phyloP scores from a whole-genome alignment of 2,888 invertebrate species.

The Diarsia mendica region DNA sequence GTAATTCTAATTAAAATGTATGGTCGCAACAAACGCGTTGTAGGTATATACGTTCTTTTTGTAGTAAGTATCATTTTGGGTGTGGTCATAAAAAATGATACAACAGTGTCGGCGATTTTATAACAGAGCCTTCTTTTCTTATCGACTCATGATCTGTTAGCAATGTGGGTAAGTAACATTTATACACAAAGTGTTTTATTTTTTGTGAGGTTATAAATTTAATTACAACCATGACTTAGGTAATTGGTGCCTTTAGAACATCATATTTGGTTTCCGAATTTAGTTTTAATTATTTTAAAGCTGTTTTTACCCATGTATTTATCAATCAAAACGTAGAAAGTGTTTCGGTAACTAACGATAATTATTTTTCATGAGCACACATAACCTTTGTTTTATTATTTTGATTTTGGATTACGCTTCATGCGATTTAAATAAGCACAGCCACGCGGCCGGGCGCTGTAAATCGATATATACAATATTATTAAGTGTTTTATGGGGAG shows the following conservation, averaged over 20 bases:
- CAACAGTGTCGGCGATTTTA: constrained; percentile 73
- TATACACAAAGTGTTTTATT: constrained; percentile 62
- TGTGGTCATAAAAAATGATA: constrained; percentile 65
- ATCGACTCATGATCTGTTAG: constrained; percentile 73
- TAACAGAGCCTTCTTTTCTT: constrained; percentile 68
- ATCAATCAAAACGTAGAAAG: neutral
- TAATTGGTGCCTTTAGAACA: constrained; percentile 44
- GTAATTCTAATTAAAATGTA: constrained; percentile 49
- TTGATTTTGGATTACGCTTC: constrained; percentile 38
- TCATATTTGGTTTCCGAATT: constrained; percentile 35
- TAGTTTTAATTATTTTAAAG: constrained; percentile 4
- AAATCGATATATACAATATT: constrained; percentile 74
- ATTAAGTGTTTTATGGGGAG: constrained; percentile 82
- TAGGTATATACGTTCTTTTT: constrained; percentile 58
- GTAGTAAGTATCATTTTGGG: constrained; percentile 60
- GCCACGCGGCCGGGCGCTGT: constrained; percentile 40
- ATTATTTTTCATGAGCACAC: neutral
- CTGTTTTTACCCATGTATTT: neutral
- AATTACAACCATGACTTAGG: constrained; percentile 61
- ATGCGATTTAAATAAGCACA: constrained; percentile 51
- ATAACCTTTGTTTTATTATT: constrained; percentile 40
- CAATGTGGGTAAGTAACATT: constrained; percentile 67
- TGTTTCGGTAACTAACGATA: constrained; percentile 6
- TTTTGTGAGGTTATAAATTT: constrained; percentile 69
- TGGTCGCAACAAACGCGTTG: constrained; percentile 57